A percentile compares a stretch with the other conserved stretches of the same genome.
Evolutionary conservation across 1,140 invertebrate species (phyloP).

Genomic region (Amphibalanus amphitrite): DNA sequence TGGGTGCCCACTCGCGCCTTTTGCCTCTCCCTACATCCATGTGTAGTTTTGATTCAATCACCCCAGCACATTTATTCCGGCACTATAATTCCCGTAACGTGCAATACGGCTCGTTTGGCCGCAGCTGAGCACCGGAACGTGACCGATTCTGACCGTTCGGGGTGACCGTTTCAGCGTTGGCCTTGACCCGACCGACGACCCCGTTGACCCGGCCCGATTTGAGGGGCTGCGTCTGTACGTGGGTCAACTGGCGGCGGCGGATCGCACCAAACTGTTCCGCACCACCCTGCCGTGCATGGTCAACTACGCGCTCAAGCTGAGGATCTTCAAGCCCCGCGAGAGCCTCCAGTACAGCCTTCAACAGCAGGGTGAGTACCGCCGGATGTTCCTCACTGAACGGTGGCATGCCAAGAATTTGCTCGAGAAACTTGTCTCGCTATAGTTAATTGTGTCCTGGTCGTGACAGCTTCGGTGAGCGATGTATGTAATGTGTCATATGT

Average conservation of each 20-base stretch:
- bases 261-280: conserved; percentile 42
- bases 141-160: neutral
- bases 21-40: too few relatives aligned
- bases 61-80: too few relatives aligned
- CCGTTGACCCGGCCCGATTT: conserved; percentile 36
- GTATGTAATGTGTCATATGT: too few relatives aligned
- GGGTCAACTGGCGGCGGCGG: conserved; percentile 39
- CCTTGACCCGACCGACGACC: conserved; percentile 52
- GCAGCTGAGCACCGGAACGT: neutral
- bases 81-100: too few relatives aligned
- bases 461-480: too few relatives aligned
- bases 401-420: too few relatives aligned
- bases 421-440: too few relatives aligned
- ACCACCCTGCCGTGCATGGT: conserved; percentile 50
- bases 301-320: conserved; percentile 45
- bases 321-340: conserved; percentile 41
- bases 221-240: conserved; percentile 44
- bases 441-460: too few relatives aligned
- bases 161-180: conserved; percentile 39
- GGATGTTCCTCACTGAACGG: too few relatives aligned
- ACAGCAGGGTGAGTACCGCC: conserved; percentile 45
- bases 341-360: conserved; percentile 58
- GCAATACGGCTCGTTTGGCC: conserved; percentile 4
- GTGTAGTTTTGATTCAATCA: too few relatives aligned
- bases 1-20: too few relatives aligned